Percentiles rank a stretch among this genome's conserved stretches.
phyloP scores from a whole-genome alignment of 2,113 vertebrate genomes.

The Takifugu bimaculatus region DNA sequence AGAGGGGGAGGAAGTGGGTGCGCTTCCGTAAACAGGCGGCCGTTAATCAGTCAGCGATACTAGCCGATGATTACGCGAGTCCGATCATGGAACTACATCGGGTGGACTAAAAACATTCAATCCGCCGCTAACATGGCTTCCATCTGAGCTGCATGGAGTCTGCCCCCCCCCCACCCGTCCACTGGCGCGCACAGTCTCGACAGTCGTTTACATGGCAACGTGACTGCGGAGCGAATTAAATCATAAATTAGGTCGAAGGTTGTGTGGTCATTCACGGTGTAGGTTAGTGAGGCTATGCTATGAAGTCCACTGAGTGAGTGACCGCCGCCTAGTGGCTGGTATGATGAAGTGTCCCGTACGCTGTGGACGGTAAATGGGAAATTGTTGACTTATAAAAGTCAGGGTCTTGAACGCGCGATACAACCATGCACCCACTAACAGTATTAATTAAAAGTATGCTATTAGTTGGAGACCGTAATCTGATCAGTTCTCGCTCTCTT shows the following conservation, averaged over 20 bases:
- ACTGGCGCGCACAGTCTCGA: not conserved
- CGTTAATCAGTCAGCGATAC: conserved; percentile 4
- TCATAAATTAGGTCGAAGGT: not conserved
- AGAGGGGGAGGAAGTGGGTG: not conserved
- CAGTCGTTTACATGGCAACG: not conserved
- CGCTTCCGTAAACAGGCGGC: conserved; percentile 44
- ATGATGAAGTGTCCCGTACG: not conserved
- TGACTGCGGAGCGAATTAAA: not conserved
- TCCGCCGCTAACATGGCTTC: conserved; percentile 6
- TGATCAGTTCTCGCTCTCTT: no score
- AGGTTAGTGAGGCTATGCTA: no score
- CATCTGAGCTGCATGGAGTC: not conserved
- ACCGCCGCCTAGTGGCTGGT: conserved; percentile 25
- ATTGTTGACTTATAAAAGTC: no score
- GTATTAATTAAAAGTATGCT: no score
- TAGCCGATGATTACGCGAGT: not conserved
- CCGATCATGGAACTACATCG: conserved; percentile 19
- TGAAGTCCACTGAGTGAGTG: not conserved
- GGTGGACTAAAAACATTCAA: conserved; percentile 11
- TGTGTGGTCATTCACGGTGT: not conserved
- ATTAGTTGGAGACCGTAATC: no score
- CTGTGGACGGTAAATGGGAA: not conserved
- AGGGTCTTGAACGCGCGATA: no score
- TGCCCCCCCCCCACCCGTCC: no score
- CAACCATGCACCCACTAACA: no score